Evolutionary conservation across 2,113 vertebrate species (phyloP), one percentile per base, ranked within the genome.

Genomic region (Saguinus midas): DNA sequence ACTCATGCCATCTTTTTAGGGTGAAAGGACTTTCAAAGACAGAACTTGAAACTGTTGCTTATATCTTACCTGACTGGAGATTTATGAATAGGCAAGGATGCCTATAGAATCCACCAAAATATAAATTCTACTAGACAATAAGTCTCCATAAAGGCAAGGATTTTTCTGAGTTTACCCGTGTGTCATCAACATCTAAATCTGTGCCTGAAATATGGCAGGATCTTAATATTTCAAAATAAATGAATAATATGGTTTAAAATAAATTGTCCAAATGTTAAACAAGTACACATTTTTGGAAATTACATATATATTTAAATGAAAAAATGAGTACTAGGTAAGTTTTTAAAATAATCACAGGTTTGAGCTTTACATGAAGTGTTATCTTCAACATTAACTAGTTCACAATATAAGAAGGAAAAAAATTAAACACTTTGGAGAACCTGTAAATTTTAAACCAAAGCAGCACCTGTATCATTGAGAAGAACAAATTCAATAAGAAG

Each of bases 271-370:
- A 79, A 91, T 83, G 12, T 87, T 83, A 84, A 90, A 75, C 52
- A 66, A 96, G 57, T 57, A 35, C 17, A 83, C 5, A 85, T 52
- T 64, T 95, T 40, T 76, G 88, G 50, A 92, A 97, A 94, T 84
- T 76, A 94, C 12, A 85, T 50, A 64, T 61, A 80, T 35, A 81
- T 70, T 94, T 97, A 86, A 93, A 70, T 90, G 82, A 85, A 80
- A 87, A 79, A 78, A 70, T 55, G 35, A 87, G 20, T 87, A 64
- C 23, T 84, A 78, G 61, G 79, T 92, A 87, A 92, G 32, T 81
- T 82, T 92, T 91, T 83, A 20, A 89, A 96, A 94, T 37, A 97
- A 85, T 90, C 52, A 93, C 37, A 97, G 25, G 73, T 91, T 72
- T 91, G 50, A 93, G 87, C 37, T 97, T 94, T 75, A 97, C 70